A percentile compares a stretch with the other conserved stretches of the same genome.
phyloP scores from a whole-genome alignment of 2,888 invertebrate genomes.

The Ceramica pisi region DNA sequence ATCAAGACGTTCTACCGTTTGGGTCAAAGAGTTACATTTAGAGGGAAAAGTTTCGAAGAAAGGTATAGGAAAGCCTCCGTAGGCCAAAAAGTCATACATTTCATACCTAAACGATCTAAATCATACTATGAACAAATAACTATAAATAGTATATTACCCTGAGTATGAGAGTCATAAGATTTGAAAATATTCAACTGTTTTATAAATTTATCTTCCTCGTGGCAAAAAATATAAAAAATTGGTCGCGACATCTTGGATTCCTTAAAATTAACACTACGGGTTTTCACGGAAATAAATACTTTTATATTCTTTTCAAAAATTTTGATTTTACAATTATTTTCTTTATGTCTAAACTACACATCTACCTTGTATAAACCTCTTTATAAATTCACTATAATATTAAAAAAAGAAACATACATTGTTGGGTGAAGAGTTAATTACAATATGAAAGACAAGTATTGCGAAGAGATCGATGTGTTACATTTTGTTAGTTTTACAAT shows the following conservation, averaged over 20 bases:
- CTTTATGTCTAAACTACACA: slow-evolving; percentile 86
- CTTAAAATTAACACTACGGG: slow-evolving; percentile 85
- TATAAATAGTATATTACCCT: slow-evolving; percentile 88
- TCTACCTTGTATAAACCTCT: slow-evolving; percentile 91
- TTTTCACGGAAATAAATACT: slow-evolving; percentile 75
- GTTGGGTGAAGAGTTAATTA: slow-evolving; percentile 64
- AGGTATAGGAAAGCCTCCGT: slow-evolving; percentile 74
- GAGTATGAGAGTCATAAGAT: slow-evolving; percentile 89
- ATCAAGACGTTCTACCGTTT: slow-evolving; percentile 68
- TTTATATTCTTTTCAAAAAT: slow-evolving; percentile 78
- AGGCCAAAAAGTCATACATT: slow-evolving; percentile 86
- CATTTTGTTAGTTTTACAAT: slow-evolving; percentile 40
- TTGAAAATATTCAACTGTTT: slow-evolving; percentile 75
- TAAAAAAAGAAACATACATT: slow-evolving; percentile 68
- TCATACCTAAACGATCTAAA: slow-evolving; percentile 77
- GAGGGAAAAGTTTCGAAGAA: slow-evolving; percentile 69
- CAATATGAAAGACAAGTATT: slow-evolving; percentile 59
- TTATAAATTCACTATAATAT: slow-evolving; percentile 86
- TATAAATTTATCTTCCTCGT: slow-evolving; percentile 73
- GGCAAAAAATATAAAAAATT: slow-evolving; percentile 85
- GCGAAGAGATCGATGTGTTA: slow-evolving; percentile 66
- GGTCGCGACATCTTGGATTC: slow-evolving; percentile 81
- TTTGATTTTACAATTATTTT: slow-evolving; percentile 75
- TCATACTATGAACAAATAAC: slow-evolving; percentile 76
- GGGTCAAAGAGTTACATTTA: slow-evolving; percentile 64